Percentiles rank a stretch among this genome's conserved stretches.
phyloP scores from a whole-genome alignment of 2,113 vertebrate genomes.

The Zapornia atra region DNA sequence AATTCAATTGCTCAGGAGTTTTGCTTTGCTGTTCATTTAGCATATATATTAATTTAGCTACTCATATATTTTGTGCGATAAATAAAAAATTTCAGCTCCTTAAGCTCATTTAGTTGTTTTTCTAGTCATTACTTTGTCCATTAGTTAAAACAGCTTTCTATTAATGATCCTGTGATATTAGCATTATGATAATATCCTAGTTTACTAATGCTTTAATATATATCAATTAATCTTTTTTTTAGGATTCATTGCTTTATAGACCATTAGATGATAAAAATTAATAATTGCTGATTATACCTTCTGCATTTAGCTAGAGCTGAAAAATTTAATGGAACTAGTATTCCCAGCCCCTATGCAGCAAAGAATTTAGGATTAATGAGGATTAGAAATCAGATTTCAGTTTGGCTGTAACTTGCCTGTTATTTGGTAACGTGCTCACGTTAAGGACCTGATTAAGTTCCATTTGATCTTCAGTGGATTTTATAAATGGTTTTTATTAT shows the following conservation, averaged over 20 bases:
- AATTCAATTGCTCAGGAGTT: background rate
- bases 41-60: background rate
- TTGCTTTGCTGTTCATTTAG: background rate
- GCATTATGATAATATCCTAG: background rate
- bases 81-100: conserved; percentile 3
- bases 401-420: background rate
- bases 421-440: background rate
- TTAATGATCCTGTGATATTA: background rate
- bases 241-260: background rate
- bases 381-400: conserved; percentile 36
- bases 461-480: conserved; percentile 8
- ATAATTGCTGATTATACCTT: background rate
- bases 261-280: background rate
- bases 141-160: conserved; percentile 3
- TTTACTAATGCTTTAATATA: background rate
- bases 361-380: conserved; percentile 12
- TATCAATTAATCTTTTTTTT: background rate
- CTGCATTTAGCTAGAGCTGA: background rate
- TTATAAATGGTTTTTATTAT: conserved; percentile 1
- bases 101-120: conserved; percentile 11
- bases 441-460: conserved; percentile 6
- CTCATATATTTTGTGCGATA: background rate
- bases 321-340: background rate
- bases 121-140: background rate
- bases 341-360: background rate